Base-by-base conservation (phyloP, 2,113 vertebrate genomes). In the Oxyura jamaicensis region DNA sequence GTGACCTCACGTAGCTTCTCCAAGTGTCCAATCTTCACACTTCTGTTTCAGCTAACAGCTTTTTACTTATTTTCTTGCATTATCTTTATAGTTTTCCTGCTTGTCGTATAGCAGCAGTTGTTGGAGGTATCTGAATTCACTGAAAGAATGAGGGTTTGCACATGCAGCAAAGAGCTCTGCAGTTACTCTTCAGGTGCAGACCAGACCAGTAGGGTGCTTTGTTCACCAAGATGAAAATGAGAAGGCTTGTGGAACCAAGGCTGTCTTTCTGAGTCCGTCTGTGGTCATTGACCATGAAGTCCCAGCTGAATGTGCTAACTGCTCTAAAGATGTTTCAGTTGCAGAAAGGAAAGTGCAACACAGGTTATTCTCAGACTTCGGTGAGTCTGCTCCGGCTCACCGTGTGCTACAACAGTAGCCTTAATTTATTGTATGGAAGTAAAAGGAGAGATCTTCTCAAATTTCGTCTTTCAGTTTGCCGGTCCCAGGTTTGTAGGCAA, bases 101-200 rank as follows among this genome's bases (percentile, higher is more conserved):
- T 66, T 83, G 26, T 69, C 35, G 29, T 84, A 56, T 44, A 56
- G 36, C 25, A 79, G 14, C 21, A 21, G 35, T 87, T 75, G 69
- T 78, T 82, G 31, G 0, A 26, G 48, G n/a, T 65, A 1, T 44
- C 44, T 66, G 90, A 83, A 39, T 42, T 41, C 79, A 22, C 17
- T 80, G 82, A 46, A 55, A 87, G 88, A 65, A 76, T 55, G 28
- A n/a, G 90, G 95, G 55, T 85, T 79, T 69, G 76, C 73, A 20
- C 53, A 6, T 31, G 55, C 41, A 77, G 85, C 86, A 62, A 33
- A 46, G 55, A 48, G 31, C 67, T 83, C 66, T 79, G 78, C 69
- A 69, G 31, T 69, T 53, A 44, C 33, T 87, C 69, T 62, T 67
- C 53, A 77, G 80, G 52, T 80, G 72, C 76, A 44, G 50, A 85